A percentile compares a stretch with the other conserved stretches of the same genome.
Conservation (phyloP, 1,140 invertebrate species). For the Eumeta japonica region DNA sequence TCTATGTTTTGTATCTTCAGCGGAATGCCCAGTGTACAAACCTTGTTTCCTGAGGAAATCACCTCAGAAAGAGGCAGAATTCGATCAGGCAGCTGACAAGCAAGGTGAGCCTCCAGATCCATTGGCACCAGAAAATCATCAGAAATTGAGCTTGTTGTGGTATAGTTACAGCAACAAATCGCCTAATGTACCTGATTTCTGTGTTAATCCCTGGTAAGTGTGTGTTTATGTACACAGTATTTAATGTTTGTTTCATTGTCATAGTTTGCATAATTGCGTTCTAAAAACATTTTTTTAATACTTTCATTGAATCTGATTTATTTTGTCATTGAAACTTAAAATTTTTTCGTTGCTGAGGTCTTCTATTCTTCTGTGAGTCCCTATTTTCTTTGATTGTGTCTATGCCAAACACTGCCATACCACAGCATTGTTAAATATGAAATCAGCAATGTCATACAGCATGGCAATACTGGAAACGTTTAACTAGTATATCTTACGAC, state of each 20-base stretch:
- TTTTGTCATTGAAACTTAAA: too few relatives aligned
- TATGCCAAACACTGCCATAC: too few relatives aligned
- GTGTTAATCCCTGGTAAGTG: constrained; percentile 81
- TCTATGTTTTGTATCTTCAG: too few relatives aligned
- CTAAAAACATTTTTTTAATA: too few relatives aligned
- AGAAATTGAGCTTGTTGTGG: constrained; percentile 84
- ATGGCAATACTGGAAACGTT: too few relatives aligned
- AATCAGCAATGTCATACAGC: too few relatives aligned
- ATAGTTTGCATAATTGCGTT: constrained; percentile 6
- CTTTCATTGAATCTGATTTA: too few relatives aligned
- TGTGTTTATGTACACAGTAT: constrained; percentile 7
- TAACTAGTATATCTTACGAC: too few relatives aligned
- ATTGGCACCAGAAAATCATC: constrained; percentile 83
- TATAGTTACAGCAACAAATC: constrained; percentile 87
- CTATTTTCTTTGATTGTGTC: too few relatives aligned
- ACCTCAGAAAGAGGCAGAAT: constrained; percentile 15
- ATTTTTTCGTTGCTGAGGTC: too few relatives aligned
- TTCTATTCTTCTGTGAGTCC: too few relatives aligned
- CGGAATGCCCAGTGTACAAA: constrained; percentile 21
- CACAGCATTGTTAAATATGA: too few relatives aligned
- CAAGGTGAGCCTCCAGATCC: constrained; percentile 65
- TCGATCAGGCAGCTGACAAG: constrained; percentile 12
- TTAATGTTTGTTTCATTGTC: neutral
- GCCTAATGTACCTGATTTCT: constrained; percentile 80
- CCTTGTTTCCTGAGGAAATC: constrained; percentile 25